Conservation (phyloP, 2,888 invertebrate species). For the Rhimphoctona megacephalus region DNA sequence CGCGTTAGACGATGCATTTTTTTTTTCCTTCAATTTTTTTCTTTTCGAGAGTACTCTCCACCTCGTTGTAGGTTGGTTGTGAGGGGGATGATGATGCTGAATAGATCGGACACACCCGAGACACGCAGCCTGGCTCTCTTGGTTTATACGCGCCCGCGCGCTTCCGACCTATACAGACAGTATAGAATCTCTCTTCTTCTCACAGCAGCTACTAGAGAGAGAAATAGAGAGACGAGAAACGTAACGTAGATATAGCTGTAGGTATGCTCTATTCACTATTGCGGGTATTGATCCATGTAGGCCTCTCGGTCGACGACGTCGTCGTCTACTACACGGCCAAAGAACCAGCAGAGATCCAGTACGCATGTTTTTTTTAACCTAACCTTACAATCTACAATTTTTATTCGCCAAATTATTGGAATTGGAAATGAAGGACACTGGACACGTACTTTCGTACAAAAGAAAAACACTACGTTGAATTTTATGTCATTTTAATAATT, state of each 20-base stretch:
- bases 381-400: background rate
- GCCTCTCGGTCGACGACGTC: constrained; percentile 59
- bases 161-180: constrained; percentile 32
- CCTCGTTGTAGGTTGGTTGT: constrained; percentile 36
- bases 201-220: constrained; percentile 25
- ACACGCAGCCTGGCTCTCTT: constrained; percentile 55
- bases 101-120: constrained; percentile 82
- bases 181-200: constrained; percentile 39
- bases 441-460: background rate
- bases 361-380: constrained; percentile 20
- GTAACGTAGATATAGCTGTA: constrained; percentile 42
- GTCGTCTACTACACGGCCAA: constrained; percentile 45
- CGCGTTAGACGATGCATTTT: constrained; percentile 28
- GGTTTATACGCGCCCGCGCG: constrained; percentile 56
- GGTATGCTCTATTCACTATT: constrained; percentile 70
- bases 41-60: constrained; percentile 15
- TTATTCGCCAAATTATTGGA: background rate
- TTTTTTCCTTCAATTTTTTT: constrained; percentile 20
- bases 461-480: background rate
- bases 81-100: constrained; percentile 67
- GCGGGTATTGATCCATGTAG: constrained; percentile 81
- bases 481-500: background rate
- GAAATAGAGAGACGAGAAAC: constrained; percentile 26
- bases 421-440: background rate
- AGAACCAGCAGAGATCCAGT: constrained; percentile 44